Evolutionary conservation across 1,140 invertebrate species (phyloP).

Genomic region (Atopsyche davidsoni): DNA sequence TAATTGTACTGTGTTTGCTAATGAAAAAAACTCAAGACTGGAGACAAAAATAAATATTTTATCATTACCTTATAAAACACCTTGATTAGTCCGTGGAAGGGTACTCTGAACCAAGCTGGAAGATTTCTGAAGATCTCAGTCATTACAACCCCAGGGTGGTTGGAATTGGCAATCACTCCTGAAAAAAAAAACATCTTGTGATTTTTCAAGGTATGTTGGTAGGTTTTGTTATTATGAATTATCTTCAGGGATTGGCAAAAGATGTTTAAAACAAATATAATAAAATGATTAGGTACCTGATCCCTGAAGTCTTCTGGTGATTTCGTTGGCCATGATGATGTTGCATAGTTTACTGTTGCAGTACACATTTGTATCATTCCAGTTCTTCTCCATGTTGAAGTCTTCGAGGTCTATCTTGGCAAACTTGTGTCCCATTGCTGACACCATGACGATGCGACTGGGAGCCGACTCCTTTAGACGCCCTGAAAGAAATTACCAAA

Average conservation of each 20-base stretch:
- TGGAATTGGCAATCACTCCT: constrained; percentile 31
- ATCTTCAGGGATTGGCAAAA: too few species aligned
- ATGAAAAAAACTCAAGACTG: too few species aligned
- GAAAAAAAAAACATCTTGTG: background rate
- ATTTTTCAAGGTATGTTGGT: too few species aligned
- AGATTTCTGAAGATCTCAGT: constrained; percentile 34
- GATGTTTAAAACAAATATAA: too few species aligned
- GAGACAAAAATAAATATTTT: background rate
- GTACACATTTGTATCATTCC: constrained; percentile 56
- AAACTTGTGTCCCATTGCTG: constrained; percentile 69
- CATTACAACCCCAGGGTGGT: constrained; percentile 35
- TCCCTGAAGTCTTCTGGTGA: constrained; percentile 64
- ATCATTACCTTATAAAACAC: constrained; percentile 24
- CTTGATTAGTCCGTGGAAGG: constrained; percentile 27
- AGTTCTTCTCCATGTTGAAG: constrained; percentile 45
- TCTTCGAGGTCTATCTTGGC: constrained; percentile 61
- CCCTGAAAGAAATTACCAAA: constrained; percentile 41
- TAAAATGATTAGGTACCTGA: constrained; percentile 49
- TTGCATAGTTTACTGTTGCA: constrained; percentile 79
- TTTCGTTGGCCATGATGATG: constrained; percentile 72
- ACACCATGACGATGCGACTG: constrained; percentile 76
- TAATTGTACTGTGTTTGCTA: constrained; percentile 1
- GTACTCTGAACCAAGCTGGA: constrained; percentile 25
- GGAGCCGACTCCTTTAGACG: constrained; percentile 68
- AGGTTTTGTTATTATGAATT: too few species aligned